Conservation (phyloP, 1,140 invertebrate species). For the Aleiodes sp. region DNA sequence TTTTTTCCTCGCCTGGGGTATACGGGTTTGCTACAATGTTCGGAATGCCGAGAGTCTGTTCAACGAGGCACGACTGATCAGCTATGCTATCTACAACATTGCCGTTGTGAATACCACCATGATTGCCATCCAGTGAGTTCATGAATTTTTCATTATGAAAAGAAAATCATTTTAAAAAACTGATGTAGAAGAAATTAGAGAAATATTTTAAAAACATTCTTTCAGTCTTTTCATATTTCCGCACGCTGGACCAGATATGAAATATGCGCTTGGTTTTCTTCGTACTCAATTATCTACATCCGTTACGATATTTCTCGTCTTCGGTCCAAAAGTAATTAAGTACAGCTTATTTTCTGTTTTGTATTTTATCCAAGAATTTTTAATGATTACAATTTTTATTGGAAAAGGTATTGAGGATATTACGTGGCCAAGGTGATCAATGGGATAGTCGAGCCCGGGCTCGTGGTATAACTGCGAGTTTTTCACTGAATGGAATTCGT, state of each 20-base stretch:
- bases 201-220: constrained; percentile 28
- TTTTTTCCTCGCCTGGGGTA: constrained; percentile 88
- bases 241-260: constrained; percentile 86
- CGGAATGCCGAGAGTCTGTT: constrained; percentile 90
- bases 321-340: constrained; percentile 81
- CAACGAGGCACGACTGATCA: constrained; percentile 91
- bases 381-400: neutral
- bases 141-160: constrained; percentile 44
- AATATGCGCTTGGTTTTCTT: constrained; percentile 87
- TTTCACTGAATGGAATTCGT: constrained; percentile 82
- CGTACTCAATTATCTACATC: constrained; percentile 88
- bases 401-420: constrained; percentile 77
- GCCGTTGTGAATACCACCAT: constrained; percentile 90
- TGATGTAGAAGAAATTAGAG: neutral
- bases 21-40: constrained; percentile 89
- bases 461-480: constrained; percentile 82
- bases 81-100: constrained; percentile 94
- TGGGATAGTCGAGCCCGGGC: constrained; percentile 84
- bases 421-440: constrained; percentile 84
- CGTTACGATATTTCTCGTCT: constrained; percentile 84
- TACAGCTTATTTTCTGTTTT: neutral
- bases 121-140: constrained; percentile 88
- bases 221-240: constrained; percentile 85
- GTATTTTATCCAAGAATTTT: neutral
- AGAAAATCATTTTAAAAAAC: constrained; percentile 17